phyloP scores from a whole-genome alignment of 1,140 invertebrate genomes.

The Drosophila littoralis region DNA sequence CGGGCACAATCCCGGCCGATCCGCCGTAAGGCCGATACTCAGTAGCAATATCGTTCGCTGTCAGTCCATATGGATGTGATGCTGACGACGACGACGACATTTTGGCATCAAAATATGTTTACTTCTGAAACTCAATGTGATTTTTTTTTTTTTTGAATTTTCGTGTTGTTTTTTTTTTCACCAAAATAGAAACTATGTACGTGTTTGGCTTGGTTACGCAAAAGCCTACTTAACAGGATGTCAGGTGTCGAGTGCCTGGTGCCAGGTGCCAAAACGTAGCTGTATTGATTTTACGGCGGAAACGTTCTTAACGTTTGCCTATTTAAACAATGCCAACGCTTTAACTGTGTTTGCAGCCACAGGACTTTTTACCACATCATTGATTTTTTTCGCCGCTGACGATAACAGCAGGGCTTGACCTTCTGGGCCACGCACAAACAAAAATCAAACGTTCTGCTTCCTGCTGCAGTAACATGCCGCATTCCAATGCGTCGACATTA shows the following conservation, averaged over 20 bases:
- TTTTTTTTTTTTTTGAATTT: not conserved
- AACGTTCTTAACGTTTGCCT: constrained; percentile 26
- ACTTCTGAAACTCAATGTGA: constrained; percentile 17
- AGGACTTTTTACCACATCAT: constrained; percentile 21
- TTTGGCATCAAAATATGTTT: constrained; percentile 35
- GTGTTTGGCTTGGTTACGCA: constrained; percentile 52
- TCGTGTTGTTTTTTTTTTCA: constrained; percentile 10
- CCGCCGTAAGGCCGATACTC: constrained; percentile 43
- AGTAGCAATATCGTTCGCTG: constrained; percentile 37
- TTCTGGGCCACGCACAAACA: constrained; percentile 27
- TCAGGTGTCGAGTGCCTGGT: not conserved
- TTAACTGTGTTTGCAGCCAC: not conserved
- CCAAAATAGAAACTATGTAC: constrained; percentile 1
- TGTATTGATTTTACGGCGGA: constrained; percentile 43
- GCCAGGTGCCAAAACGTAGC: not conserved
- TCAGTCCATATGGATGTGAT: constrained; percentile 51
- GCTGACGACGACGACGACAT: constrained; percentile 54
- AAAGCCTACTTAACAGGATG: constrained; percentile 51
- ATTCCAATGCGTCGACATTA: constrained; percentile 53
- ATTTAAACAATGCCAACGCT: constrained; percentile 27
- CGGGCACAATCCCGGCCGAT: constrained; percentile 17
- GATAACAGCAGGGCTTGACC: constrained; percentile 38
- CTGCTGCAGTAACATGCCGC: constrained; percentile 53
- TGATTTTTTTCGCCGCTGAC: constrained; percentile 32
- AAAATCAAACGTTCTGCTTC: constrained; percentile 33